Base-by-base conservation (phyloP, 2,113 vertebrate genomes). In the Guaruba guarouba region DNA sequence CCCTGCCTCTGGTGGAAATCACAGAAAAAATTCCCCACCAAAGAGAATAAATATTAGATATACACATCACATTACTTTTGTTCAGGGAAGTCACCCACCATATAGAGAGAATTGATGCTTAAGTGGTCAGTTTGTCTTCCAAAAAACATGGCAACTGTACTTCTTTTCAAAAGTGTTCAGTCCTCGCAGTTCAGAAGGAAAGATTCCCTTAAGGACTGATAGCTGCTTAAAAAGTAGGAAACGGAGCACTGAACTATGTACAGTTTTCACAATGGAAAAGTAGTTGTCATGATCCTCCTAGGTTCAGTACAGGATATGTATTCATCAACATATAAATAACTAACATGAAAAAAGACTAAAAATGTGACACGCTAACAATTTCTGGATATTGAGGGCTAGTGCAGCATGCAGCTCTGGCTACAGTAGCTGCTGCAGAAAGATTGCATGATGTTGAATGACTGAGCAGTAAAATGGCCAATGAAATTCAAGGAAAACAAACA, bases 401-500 rank as follows among this genome's bases (percentile, higher is more conserved):
- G 52, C 7, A 4, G 39, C 20, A 8, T 48, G 46, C 28, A 55
- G 57, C 18, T 61, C 66, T 48, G 29, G 5, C 64, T 77, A 5
- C 49, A 49, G 20, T 25, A 66, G 14, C 31, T 49, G 13, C 61
- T 39, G 37, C 54, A 48, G 48, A 71, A 67, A 17, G 22, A 79
- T 1, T 63, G 18, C 17, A 2, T 49, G 28, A 16, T n/a, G 22
- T 9, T 1, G 2, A 67, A 16, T 27, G 51, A 41, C 31, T 0
- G 3, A 67, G 43, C 5, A 71, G 68, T 27, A 35, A 75, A 84
- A 87, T 27, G 5, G 22, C 9, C 19, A 43, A 33, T 18, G 27
- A 78, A 91, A 84, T 11, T 63, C 66, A 33, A 63, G 62, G 14
- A 8, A 6, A 46, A 77, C 54, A 27, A 5, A 13, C 23, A 11